These are phyloP conservation scores for Theonella swinhoei DNA, from an alignment of 37 sponge, comb jelly and placozoan species.

Conservation along the genomic window DNA sequence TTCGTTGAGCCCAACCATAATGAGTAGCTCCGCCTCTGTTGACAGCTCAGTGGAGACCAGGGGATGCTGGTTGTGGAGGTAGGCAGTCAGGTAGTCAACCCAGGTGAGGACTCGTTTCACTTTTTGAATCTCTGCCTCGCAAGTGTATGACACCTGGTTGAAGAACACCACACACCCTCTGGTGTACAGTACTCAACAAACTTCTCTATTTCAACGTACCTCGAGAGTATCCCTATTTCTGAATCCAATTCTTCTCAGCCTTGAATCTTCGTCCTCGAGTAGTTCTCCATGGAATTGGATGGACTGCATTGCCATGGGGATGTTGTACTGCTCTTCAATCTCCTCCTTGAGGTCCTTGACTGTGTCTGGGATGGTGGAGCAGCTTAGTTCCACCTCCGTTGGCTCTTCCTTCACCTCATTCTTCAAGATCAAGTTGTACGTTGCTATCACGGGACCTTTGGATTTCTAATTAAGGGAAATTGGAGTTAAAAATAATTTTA, in stretches of 20 bases:
- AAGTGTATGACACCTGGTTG: conserved; percentile 27
- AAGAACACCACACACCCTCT: too few species aligned
- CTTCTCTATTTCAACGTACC: too few species aligned
- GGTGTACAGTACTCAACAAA: neutral
- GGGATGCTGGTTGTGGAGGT: neutral
- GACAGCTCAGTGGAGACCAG: conserved; percentile 11
- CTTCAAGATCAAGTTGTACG: neutral
- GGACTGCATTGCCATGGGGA: conserved; percentile 1
- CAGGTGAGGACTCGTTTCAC: neutral
- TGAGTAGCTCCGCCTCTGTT: neutral
- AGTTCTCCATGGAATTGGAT: neutral
- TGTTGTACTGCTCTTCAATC: conserved; percentile 10
- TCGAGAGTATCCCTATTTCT: conserved; percentile 3
- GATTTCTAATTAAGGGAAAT: neutral
- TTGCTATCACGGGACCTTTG: neutral
- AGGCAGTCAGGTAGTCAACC: neutral
- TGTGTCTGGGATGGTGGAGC: neutral
- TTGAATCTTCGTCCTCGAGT: neutral
- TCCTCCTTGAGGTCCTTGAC: conserved; percentile 4
- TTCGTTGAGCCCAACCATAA: conserved; percentile 10
- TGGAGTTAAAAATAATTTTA: neutral
- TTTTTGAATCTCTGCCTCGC: conserved; percentile 18
- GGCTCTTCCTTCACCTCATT: neutral
- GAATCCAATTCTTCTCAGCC: neutral
- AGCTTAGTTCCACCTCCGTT: neutral